Evolutionary conservation across 2,888 invertebrate genomes (phyloP).

Genomic region (Pristionchus maxplancki): DNA sequence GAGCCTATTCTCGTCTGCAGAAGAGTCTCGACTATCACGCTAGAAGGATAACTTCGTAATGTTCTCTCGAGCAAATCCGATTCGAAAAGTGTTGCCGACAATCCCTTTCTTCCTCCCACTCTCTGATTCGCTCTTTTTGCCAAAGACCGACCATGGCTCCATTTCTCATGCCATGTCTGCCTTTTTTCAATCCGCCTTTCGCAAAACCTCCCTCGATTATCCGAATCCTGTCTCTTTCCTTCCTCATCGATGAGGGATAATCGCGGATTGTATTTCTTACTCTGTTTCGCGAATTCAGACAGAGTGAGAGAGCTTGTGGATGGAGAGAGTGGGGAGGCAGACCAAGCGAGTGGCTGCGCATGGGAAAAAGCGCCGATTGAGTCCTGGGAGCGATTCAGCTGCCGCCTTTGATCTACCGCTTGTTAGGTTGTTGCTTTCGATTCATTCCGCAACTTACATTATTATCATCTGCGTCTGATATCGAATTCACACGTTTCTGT

Average conservation of each 20-base stretch:
- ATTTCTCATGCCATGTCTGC: not conserved
- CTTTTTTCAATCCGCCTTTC: not conserved
- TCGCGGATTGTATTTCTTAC: not conserved
- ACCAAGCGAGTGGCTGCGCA: not conserved
- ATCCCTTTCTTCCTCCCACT: not conserved
- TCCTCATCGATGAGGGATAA: not conserved
- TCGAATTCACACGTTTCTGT: no score
- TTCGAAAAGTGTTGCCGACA: constrained; percentile 13
- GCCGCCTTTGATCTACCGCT: not conserved
- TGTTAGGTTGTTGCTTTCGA: not conserved
- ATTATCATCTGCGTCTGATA: no score
- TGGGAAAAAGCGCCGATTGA: constrained; percentile 29
- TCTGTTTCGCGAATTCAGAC: not conserved
- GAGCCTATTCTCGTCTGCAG: not conserved
- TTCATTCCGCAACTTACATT: not conserved
- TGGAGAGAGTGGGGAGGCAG: not conserved
- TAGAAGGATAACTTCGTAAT: not conserved
- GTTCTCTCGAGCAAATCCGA: constrained; percentile 23
- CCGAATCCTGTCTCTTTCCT: no score
- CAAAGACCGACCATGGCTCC: not conserved
- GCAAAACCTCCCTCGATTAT: not conserved
- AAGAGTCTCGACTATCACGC: not conserved
- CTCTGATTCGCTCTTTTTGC: not conserved
- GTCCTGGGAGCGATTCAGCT: not conserved
- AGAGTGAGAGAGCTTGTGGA: not conserved